phyloP scores from a whole-genome alignment of 2,888 invertebrate species.

The Lasioglossum villosulum region DNA sequence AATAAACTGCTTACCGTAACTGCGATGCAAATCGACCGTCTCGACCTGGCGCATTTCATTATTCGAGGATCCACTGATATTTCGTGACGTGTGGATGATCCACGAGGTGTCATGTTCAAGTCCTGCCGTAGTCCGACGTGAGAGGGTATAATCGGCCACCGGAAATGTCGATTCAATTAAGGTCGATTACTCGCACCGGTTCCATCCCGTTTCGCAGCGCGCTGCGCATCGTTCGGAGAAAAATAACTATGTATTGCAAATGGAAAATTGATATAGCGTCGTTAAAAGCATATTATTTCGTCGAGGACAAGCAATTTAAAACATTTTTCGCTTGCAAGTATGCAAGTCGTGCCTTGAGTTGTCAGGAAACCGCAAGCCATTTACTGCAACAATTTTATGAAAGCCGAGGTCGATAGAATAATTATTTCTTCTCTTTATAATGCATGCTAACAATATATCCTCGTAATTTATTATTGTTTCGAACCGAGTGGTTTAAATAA shows the following conservation, averaged over 20 bases:
- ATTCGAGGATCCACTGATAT: background rate
- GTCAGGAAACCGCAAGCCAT: background rate
- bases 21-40: background rate
- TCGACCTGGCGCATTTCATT: background rate
- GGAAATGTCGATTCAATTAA: constrained; percentile 61
- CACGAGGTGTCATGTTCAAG: constrained; percentile 17
- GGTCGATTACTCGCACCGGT: constrained; percentile 47
- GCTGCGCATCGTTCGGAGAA: constrained; percentile 4
- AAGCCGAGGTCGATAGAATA: background rate
- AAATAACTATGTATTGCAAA: constrained; percentile 6
- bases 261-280: constrained; percentile 6
- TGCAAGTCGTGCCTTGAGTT: background rate
- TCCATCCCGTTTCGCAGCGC: constrained; percentile 19
- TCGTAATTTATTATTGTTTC: background rate
- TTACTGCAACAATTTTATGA: background rate
- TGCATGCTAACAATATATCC: background rate
- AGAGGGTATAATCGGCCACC: constrained; percentile 36
- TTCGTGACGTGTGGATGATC: background rate
- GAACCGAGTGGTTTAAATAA: too few species aligned
- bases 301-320: background rate
- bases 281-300: background rate
- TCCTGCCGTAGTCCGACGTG: background rate
- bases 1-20: background rate
- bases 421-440: background rate
- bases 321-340: background rate